Evolutionary conservation across 2,113 vertebrate genomes (phyloP).

Genomic region (Phyllopteryx taeniolatus): DNA sequence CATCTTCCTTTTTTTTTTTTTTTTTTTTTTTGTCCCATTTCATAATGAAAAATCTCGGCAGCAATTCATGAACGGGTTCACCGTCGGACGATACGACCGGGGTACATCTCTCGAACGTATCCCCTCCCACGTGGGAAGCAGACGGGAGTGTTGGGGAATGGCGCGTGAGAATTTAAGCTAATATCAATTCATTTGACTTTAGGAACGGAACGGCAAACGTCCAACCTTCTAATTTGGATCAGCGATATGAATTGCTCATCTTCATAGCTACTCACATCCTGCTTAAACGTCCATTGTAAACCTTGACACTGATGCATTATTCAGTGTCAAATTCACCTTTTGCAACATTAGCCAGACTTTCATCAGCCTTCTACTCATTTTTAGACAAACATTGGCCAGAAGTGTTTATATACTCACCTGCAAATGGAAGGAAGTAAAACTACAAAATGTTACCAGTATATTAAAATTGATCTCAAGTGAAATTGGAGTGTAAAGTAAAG

Average conservation of each 20-base stretch:
- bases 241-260: background rate
- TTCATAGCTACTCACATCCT: background rate
- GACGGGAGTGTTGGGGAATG: background rate
- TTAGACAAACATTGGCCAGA: background rate
- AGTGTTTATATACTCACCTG: background rate
- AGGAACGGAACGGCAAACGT: background rate
- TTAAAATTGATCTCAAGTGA: background rate
- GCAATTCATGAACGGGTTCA: constrained; percentile 20
- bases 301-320: background rate
- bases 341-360: background rate
- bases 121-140: background rate
- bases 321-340: background rate
- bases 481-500: background rate
- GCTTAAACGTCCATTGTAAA: background rate
- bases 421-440: background rate
- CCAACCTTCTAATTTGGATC: constrained; percentile 1
- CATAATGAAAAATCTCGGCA: constrained; percentile 30
- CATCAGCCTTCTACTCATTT: background rate
- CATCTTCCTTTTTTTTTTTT: background rate
- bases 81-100: background rate
- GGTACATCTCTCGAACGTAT: background rate
- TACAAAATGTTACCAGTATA: background rate
- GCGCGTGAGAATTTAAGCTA: background rate
- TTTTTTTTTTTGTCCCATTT: background rate
- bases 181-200: background rate